Evolutionary conservation across 2,888 invertebrate genomes (phyloP), one percentile per base, ranked within the genome.

Genomic region (Nasonia oneida): DNA sequence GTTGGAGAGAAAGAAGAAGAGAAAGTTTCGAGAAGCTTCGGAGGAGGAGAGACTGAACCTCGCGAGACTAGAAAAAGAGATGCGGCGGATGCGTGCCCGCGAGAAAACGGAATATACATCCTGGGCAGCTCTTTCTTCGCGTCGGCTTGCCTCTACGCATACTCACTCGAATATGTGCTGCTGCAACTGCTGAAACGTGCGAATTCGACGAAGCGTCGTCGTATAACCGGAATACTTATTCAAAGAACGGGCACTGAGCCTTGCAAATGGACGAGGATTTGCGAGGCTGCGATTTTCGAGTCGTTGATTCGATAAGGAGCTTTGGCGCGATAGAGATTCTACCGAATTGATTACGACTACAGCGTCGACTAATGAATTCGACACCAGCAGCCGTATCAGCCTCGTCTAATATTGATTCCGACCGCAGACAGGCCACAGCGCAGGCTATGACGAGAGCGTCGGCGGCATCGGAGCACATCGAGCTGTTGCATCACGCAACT

Each of bases 21-120:
- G 39, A 73, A 42, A 73, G 42, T 39, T 33, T 37, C 81, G 88
- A 89, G 85, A 87, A 87, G 88, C 23, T 61, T 33, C 33, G 37
- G 81, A 83, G 73, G 84, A 79, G 81, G 80, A 47, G 12, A 76
- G 33, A 61, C 42, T 77, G 78, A 70, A 81, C 75, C 88, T 86
- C 83, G 15, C 29, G 86, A 88, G 89, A 88, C 81, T 86, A 75
- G 73, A 79, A 78, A 86, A 87, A 86, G 86, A 86, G 86, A 87
- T 88, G 88, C 83, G 77, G 78, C 88, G 77, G 42, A 86, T 88
- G 89, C 90, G 88, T 89, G 88, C 84, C 88, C 87, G 47, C 47
- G 82, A 75, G 82, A 81, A 85, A 84, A 81, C 53, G 39, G 67
- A 77, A 76, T 80, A 73, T 81, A 50, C 5, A 57, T 14, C 67